A percentile compares a stretch with the other conserved stretches of the same genome.
Conservation (phyloP, 2,888 invertebrate species). For the Parnassius apollo region DNA sequence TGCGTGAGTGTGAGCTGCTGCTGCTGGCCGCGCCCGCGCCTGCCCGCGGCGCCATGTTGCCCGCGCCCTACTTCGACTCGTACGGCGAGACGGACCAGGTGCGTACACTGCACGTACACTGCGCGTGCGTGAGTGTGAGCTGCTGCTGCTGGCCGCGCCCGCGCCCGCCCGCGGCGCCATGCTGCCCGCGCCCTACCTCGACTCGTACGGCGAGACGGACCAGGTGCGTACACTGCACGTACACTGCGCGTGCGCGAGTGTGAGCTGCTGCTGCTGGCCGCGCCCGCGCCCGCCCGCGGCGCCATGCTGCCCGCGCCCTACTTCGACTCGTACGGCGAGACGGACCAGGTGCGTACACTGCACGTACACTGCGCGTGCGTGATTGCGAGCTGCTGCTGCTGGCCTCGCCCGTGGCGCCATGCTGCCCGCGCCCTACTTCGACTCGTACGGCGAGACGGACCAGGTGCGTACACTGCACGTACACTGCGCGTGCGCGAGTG, state of each 20-base stretch:
- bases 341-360: conserved; percentile 55
- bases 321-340: conserved; percentile 95
- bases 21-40: too few relatives aligned
- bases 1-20: too few relatives aligned
- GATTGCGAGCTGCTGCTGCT: too few relatives aligned
- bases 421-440: conserved; percentile 89
- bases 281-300: too few relatives aligned
- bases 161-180: too few relatives aligned
- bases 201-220: conserved; percentile 94
- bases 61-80: conserved; percentile 94
- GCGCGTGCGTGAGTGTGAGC: too few relatives aligned
- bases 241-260: too few relatives aligned
- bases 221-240: conserved; percentile 30
- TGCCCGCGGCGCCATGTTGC: conserved; percentile 35
- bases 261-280: too few relatives aligned
- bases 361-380: too few relatives aligned
- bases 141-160: too few relatives aligned
- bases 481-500: neutral
- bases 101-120: neutral
- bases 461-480: conserved; percentile 30
- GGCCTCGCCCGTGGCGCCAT: too few relatives aligned
- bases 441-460: conserved; percentile 94
- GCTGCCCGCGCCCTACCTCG: conserved; percentile 92
- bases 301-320: conserved; percentile 89
- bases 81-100: conserved; percentile 92